phyloP scores from a whole-genome alignment of 1,140 invertebrate genomes.

The Watersipora subatra region DNA sequence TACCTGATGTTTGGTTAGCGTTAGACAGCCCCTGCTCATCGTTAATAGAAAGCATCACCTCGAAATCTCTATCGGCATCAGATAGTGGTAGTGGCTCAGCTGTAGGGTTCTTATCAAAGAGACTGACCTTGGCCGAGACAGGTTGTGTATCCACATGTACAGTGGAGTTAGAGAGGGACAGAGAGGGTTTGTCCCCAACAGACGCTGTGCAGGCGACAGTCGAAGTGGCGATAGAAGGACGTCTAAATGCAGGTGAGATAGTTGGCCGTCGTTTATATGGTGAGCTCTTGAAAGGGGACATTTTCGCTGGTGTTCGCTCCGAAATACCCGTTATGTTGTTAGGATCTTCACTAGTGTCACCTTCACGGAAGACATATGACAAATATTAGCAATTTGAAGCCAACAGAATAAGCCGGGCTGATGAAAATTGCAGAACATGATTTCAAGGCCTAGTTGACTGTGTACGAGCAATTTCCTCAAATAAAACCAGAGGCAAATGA shows the following conservation, averaged over 20 bases:
- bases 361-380: no score
- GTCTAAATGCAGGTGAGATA: constrained; percentile 7
- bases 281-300: constrained; percentile 1
- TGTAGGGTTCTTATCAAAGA: not conserved
- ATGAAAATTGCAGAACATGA: no score
- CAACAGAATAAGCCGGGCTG: no score
- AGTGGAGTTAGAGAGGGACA: not conserved
- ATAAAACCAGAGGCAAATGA: no score
- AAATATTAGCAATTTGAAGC: no score
- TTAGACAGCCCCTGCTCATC: no score
- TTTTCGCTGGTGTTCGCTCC: not conserved
- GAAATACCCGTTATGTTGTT: not conserved
- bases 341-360: not conserved
- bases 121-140: not conserved
- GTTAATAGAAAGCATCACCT: no score
- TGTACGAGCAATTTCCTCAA: no score
- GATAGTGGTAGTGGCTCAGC: no score
- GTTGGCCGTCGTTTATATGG: constrained; percentile 1
- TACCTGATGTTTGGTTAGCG: no score
- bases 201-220: not conserved
- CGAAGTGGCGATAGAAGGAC: not conserved
- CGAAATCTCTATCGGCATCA: no score
- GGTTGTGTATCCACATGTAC: not conserved
- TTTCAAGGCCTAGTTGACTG: no score
- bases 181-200: not conserved